Base-by-base conservation (phyloP, 2,888 invertebrate species). In the Caenorhabditis japonica region DNA sequence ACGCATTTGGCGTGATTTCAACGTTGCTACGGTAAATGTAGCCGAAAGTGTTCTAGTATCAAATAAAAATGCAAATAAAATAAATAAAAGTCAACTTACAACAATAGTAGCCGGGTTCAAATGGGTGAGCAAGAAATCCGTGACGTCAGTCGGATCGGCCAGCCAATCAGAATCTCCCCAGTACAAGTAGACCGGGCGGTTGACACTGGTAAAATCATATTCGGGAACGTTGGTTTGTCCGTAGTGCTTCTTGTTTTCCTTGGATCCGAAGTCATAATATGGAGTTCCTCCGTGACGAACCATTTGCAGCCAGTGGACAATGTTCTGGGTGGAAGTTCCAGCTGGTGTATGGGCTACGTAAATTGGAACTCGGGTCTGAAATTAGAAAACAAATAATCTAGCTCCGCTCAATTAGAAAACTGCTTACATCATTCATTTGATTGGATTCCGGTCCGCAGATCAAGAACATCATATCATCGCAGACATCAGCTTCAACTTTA, bases 391-490 rank as follows among this genome's bases (percentile, higher is more conserved):
- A 7, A 25, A 33, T n/a, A 13, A 25, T 7, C 15, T 23, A 33
- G 2, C n/a, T 19, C 27, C 10, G 27, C 13, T 56, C 44, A 21
- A 4, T 21, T 19, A n/a, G 2, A 36, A 15, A 41, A 8, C 21
- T 34, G 5, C 55, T 61, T 30, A 85, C 86, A 38, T 49, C 51
- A 56, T 87, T 87, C 41, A 85, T 60, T 68, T 87, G 84, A 23
- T 81, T 68, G 23, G 81, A 84, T 49, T 86, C 83, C 4, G 86
- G 88, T 93, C 94, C 94, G 77, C 91, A 91, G 1, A 94, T 83
- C 8, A 92, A 88, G 86, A 93, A 93, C 69, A 94, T 81, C 0
- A 92, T 86, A 86, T 93, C 92, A 82, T 92, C 91, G 87, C 94
- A 94, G 49, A 94, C 90, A 56, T 76, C 76, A 25, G 72, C 60